Conservation (phyloP, 2,113 vertebrate species). For the Orientallactaga bullata region DNA sequence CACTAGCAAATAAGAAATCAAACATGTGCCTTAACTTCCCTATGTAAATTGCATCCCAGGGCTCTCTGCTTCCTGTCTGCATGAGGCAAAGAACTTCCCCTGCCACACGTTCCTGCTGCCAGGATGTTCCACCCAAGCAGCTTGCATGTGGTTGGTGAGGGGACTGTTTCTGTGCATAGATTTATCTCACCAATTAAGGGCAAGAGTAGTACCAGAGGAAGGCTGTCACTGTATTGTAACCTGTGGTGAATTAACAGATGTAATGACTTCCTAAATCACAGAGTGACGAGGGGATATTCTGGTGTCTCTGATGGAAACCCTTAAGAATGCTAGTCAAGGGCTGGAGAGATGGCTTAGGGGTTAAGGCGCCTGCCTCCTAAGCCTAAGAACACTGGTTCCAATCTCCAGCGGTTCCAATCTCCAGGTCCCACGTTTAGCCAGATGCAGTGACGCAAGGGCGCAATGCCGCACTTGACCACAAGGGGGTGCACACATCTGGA, state of each 20-base stretch:
- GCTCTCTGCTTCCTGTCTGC: neutral
- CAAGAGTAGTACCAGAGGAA: neutral
- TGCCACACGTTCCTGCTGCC: neutral
- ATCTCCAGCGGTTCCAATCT: too few species aligned
- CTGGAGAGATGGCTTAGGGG: too few species aligned
- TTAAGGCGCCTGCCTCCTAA: too few species aligned
- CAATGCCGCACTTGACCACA: too few species aligned
- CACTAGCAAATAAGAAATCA: neutral
- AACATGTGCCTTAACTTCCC: neutral
- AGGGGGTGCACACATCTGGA: too few species aligned
- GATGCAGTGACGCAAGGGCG: too few species aligned
- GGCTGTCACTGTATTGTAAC: neutral
- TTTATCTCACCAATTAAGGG: neutral
- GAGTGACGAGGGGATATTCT: neutral
- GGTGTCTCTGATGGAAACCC: neutral
- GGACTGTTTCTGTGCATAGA: neutral
- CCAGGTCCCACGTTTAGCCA: too few species aligned
- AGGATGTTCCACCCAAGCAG: neutral
- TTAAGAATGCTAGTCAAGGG: too few species aligned
- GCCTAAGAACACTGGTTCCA: too few species aligned
- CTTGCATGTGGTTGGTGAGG: neutral
- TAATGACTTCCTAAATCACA: too few species aligned
- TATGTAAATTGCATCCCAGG: neutral
- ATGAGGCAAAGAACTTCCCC: neutral
- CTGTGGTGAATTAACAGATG: neutral